Conservation (phyloP, 1,140 invertebrate genomes). For the Aphaenogaster ashmeadi region DNA sequence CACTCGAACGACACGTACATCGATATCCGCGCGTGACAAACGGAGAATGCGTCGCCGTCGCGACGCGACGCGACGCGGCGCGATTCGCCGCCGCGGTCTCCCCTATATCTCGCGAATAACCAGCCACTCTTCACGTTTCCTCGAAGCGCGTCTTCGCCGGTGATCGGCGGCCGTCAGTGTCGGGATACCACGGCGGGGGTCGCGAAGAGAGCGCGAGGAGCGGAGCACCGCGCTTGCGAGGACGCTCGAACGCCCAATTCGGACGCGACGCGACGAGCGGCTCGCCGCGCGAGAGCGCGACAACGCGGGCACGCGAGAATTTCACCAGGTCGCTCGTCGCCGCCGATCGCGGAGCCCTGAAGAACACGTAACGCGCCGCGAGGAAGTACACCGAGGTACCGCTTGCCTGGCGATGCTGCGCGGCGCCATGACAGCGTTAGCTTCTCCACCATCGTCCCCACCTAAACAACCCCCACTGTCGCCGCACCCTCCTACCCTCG, state of each 20-base stretch:
- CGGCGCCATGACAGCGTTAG: slow-evolving; percentile 86
- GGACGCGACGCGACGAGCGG: slow-evolving; percentile 47
- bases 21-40: not conserved
- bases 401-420: slow-evolving; percentile 81
- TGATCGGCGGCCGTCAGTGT: not conserved
- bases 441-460: slow-evolving; percentile 76
- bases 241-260: slow-evolving; percentile 21
- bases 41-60: not conserved
- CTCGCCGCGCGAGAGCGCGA: not conserved
- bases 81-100: not conserved
- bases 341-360: slow-evolving; percentile 49
- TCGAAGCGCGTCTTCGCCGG: not conserved
- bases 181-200: not conserved
- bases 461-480: slow-evolving; percentile 65
- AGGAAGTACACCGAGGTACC: slow-evolving; percentile 68
- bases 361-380: slow-evolving; percentile 62
- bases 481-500: slow-evolving; percentile 63
- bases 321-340: slow-evolving; percentile 45
- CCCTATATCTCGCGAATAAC: not conserved
- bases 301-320: slow-evolving; percentile 14
- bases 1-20: not conserved
- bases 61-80: not conserved
- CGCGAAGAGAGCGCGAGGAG: slow-evolving; percentile 17
- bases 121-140: not conserved
- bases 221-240: slow-evolving; percentile 30